Base-by-base conservation (phyloP, 2,797 vertebrate genomes). In the Falco peregrinus region DNA sequence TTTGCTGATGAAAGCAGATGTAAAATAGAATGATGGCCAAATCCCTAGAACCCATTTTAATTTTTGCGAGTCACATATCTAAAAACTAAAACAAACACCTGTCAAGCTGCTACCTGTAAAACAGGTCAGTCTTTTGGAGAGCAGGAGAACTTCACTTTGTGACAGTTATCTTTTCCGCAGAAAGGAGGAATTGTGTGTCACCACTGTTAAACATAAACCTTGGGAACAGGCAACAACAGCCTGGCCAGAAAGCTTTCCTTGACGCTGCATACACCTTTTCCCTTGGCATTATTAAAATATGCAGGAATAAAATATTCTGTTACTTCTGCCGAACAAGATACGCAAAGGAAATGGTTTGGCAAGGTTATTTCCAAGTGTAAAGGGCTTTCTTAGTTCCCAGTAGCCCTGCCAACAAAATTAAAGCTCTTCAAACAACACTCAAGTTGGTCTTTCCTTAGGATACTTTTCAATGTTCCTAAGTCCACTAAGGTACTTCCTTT, bases 261-360 rank as follows among this genome's bases (percentile, higher is more conserved):
- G 19, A 74, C 69, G 83, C 64, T 53, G 25, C 53, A 47, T 79
- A 53, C 78, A 88, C 87, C 93, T 96, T 92, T 90, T 96, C 89
- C 92, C 84, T 84, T 92, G 87, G 59, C 94, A 95, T 90, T 89
- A 87, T 88, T 96, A 96, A 97, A 47, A 33, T 29, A 96, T 86
- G 71, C 82, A 87, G 63, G 63, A 95, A 92, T 71, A 90, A 94
- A 97, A 95, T 89, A 93, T 96, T 84, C 94, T 92, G 87, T 94
- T 97, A 91, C 86, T 91, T 70, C 64, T 90, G 64, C 89, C 95
- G 90, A 96, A 97, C 96, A 97, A 97, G 96, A 96, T 96, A 93
- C 11, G 57, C 90, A 95, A 92, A 97, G 96, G 94, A 96, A 97
- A 95, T 85, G 53, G 84, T 83, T 39, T 71, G 81, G 95, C 94